Evolutionary conservation across 1,140 invertebrate species (phyloP).

Genomic region (Drosophila aff.): DNA sequence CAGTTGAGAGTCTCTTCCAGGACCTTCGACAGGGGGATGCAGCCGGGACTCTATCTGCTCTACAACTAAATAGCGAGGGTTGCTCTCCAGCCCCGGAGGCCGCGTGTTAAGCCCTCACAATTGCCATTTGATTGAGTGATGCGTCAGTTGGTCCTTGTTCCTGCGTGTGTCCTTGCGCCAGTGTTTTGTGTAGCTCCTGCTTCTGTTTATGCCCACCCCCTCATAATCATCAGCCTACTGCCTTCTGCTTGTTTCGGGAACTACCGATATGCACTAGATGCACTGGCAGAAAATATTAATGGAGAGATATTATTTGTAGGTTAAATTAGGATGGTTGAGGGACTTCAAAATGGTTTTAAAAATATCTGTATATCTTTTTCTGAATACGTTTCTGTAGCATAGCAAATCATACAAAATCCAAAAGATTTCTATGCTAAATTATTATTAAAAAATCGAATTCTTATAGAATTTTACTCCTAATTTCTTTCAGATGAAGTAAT

Average conservation of each 20-base stretch:
- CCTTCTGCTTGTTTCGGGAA: constrained; percentile 24
- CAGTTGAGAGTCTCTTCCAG: constrained; percentile 24
- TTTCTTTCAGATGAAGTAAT: neutral
- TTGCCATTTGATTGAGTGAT: constrained; percentile 84
- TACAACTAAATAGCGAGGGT: constrained; percentile 38
- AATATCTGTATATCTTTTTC: neutral
- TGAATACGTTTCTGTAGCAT: too few species aligned
- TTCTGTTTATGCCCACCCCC: constrained; percentile 26
- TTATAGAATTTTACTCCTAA: rapidly evolving
- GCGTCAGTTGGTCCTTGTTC: constrained; percentile 59
- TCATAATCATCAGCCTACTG: constrained; percentile 34
- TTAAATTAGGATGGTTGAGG: neutral
- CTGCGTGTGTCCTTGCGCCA: constrained; percentile 26
- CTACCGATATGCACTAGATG: constrained; percentile 52
- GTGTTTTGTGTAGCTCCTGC: constrained; percentile 4
- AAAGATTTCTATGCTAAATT: too few species aligned
- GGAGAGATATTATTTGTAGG: neutral
- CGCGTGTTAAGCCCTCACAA: constrained; percentile 76
- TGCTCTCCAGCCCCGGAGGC: constrained; percentile 29
- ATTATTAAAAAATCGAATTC: neutral
- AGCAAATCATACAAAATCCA: too few species aligned
- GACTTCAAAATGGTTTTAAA: neutral
- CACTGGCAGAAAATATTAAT: constrained; percentile 21
- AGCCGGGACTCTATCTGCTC: constrained; percentile 9
- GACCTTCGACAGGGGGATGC: constrained; percentile 40